Percentiles rank a stretch among this genome's conserved stretches.
These are phyloP conservation scores for Acronicta alni DNA, from an alignment of 2,888 invertebrate genomes.

Conservation along the genomic window DNA sequence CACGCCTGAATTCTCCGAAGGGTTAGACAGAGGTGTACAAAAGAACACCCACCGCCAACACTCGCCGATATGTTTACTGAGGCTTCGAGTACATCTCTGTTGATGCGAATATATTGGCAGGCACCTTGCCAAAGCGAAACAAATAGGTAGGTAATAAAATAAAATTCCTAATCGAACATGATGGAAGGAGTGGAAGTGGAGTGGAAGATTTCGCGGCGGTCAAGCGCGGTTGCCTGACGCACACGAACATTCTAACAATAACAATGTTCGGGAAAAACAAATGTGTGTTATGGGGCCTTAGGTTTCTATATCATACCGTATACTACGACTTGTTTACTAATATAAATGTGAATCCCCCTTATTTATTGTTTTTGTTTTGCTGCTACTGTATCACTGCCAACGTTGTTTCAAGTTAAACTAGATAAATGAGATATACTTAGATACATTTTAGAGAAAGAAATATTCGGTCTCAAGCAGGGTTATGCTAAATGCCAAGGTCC, in stretches of 20 bases:
- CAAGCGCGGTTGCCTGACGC: constrained; percentile 64
- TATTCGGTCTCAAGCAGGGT: too few species aligned
- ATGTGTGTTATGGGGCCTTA: constrained; percentile 6
- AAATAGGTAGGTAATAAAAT: constrained; percentile 64
- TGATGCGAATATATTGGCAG: constrained; percentile 55
- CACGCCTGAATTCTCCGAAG: too few species aligned
- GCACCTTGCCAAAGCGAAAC: constrained; percentile 71
- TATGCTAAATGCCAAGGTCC: too few species aligned
- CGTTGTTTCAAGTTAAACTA: too few species aligned
- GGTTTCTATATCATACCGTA: background rate
- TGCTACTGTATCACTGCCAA: too few species aligned
- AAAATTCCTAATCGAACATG: constrained; percentile 64
- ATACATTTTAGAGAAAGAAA: too few species aligned
- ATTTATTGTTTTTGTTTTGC: too few species aligned
- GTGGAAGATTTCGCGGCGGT: constrained; percentile 68
- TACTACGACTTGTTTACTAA: background rate
- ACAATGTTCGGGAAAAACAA: constrained; percentile 33
- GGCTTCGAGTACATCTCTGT: constrained; percentile 45
- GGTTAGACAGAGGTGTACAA: too few species aligned
- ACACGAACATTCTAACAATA: constrained; percentile 43
- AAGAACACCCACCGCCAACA: too few species aligned
- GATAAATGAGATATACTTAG: too few species aligned
- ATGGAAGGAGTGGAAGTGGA: too few species aligned
- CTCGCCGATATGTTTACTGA: too few species aligned
- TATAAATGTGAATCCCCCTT: background rate